These are phyloP conservation scores for Porites cylindrica DNA, from an alignment of 92 coral and sea anemone species.

Conservation along the genomic window DNA sequence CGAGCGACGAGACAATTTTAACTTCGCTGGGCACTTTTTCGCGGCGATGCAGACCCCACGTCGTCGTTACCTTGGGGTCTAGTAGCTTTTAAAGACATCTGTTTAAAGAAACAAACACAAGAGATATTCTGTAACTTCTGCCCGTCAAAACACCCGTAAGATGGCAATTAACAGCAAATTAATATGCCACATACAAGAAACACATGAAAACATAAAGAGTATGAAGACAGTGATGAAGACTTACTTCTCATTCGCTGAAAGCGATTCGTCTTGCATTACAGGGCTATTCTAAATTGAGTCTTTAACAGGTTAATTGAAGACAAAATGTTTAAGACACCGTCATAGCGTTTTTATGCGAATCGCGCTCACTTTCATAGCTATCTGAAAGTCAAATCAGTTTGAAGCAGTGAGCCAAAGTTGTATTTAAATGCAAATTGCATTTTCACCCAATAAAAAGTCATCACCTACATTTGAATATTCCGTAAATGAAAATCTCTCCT, in stretches of 20 bases:
- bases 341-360: constrained; percentile 1
- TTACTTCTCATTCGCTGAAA: neutral
- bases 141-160: constrained; percentile 16
- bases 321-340: neutral
- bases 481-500: neutral
- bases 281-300: neutral
- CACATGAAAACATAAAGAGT: neutral
- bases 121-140: neutral
- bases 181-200: neutral
- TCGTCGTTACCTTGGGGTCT: neutral
- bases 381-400: constrained; percentile 37
- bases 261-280: neutral
- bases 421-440: constrained; percentile 42
- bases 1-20: neutral
- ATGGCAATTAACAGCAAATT: constrained; percentile 30
- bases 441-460: constrained; percentile 22
- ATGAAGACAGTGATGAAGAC: neutral
- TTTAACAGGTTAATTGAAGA: neutral
- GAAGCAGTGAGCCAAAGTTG: neutral
- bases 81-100: constrained; percentile 10
- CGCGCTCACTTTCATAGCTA: constrained; percentile 24
- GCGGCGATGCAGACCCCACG: neutral
- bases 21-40: neutral
- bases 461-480: constrained; percentile 10
- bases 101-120: constrained; percentile 30